Conservation (phyloP, 2,888 invertebrate species). For the Epirrita christyi region DNA sequence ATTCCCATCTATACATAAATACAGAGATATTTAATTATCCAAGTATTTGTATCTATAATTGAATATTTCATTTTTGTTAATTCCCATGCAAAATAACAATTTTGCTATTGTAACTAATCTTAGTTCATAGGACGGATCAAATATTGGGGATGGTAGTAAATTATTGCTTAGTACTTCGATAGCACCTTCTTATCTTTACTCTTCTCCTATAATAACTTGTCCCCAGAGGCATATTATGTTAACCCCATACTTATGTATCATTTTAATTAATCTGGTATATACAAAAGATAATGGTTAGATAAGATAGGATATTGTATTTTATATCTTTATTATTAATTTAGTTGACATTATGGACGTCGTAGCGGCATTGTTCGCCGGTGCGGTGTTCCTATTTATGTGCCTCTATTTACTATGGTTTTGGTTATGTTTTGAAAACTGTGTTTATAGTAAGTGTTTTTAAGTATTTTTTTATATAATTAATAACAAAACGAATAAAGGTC, state of each 20-base stretch:
- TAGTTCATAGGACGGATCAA: too few species aligned
- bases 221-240: neutral
- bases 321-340: constrained; percentile 1
- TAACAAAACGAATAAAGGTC: neutral
- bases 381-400: constrained; percentile 52
- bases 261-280: neutral
- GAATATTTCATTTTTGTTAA: too few species aligned
- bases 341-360: constrained; percentile 51
- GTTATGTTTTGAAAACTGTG: constrained; percentile 11
- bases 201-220: too few species aligned
- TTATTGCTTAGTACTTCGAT: too few species aligned
- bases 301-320: constrained; percentile 12
- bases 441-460: constrained; percentile 10
- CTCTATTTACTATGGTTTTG: constrained; percentile 10
- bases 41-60: too few species aligned
- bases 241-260: too few species aligned
- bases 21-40: too few species aligned
- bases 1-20: too few species aligned
- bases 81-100: too few species aligned
- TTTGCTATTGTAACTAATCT: too few species aligned
- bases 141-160: too few species aligned
- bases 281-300: constrained; percentile 7
- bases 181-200: too few species aligned
- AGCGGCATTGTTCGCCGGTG: constrained; percentile 44
- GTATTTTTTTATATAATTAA: neutral